Evolutionary conservation across 2,888 invertebrate species (phyloP).

Genomic region (Mycalesis mineus): DNA sequence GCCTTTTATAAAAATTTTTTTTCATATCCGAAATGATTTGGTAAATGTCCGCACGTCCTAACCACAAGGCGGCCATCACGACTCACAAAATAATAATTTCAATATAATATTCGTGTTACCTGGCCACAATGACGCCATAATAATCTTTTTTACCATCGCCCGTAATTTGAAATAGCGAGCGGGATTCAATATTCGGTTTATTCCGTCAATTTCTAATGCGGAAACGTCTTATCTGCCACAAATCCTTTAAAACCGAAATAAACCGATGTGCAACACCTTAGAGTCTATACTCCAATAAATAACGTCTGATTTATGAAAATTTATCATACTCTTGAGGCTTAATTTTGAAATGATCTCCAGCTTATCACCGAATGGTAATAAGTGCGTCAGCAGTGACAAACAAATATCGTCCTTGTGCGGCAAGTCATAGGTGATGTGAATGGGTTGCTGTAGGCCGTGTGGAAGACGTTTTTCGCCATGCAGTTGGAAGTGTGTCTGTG

Average conservation of each 20-base stretch:
- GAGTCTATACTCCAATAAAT: slow-evolving; percentile 76
- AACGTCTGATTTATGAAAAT: slow-evolving; percentile 76
- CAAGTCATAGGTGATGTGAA: slow-evolving; percentile 44
- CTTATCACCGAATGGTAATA: slow-evolving; percentile 44
- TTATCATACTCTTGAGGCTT: slow-evolving; percentile 76
- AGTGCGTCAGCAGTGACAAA: slow-evolving; percentile 38
- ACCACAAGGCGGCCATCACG: background rate
- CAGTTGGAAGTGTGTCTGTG: slow-evolving; percentile 73
- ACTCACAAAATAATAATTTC: slow-evolving; percentile 10
- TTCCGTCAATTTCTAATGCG: slow-evolving; percentile 46
- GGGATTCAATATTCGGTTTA: slow-evolving; percentile 43
- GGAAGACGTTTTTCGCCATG: slow-evolving; percentile 58
- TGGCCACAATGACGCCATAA: slow-evolving; percentile 21
- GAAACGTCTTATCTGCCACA: slow-evolving; percentile 52
- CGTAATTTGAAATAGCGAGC: slow-evolving; percentile 29
- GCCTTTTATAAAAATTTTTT: background rate
- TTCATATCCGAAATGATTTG: background rate
- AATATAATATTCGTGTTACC: slow-evolving; percentile 25
- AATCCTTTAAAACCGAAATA: slow-evolving; percentile 59
- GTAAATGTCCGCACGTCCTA: no score
- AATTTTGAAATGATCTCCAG: slow-evolving; percentile 71
- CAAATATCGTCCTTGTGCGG: slow-evolving; percentile 54
- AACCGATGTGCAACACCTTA: slow-evolving; percentile 72
- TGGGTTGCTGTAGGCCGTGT: slow-evolving; percentile 37
- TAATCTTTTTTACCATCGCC: slow-evolving; percentile 28